Evolutionary conservation across 2,797 vertebrate species (phyloP).

Genomic region (Onychomys arenicola): DNA sequence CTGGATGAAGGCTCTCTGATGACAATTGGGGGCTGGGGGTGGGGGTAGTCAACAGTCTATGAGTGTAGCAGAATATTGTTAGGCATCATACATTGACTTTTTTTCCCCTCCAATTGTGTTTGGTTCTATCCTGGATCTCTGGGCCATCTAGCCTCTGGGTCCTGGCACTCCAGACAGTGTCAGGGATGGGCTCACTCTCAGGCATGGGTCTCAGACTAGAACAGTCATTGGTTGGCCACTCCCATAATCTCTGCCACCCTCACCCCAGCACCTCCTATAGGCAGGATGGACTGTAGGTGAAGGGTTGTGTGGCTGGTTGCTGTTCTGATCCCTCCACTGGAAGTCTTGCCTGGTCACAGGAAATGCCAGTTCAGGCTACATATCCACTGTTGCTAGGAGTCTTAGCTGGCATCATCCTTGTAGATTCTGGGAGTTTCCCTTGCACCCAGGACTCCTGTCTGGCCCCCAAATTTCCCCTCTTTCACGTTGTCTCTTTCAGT

Average conservation of each 20-base stretch:
- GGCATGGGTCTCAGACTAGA: not conserved
- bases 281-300: not conserved
- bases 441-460: not conserved
- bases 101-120: not conserved
- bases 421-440: not conserved
- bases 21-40: too few species aligned
- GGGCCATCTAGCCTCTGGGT: not conserved
- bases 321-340: not conserved
- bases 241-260: not conserved
- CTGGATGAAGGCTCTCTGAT: not conserved
- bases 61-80: not conserved
- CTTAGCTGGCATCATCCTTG: not conserved
- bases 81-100: not conserved
- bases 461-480: not conserved
- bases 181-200: not conserved
- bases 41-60: not conserved
- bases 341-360: not conserved
- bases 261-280: not conserved
- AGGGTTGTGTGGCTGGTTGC: not conserved
- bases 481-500: not conserved
- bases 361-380: not conserved
- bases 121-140: not conserved
- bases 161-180: not conserved
- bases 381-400: not conserved
- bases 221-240: not conserved